Evolutionary conservation across 2,113 vertebrate species (phyloP).

Genomic region (Mesembrinibis cayennensis): DNA sequence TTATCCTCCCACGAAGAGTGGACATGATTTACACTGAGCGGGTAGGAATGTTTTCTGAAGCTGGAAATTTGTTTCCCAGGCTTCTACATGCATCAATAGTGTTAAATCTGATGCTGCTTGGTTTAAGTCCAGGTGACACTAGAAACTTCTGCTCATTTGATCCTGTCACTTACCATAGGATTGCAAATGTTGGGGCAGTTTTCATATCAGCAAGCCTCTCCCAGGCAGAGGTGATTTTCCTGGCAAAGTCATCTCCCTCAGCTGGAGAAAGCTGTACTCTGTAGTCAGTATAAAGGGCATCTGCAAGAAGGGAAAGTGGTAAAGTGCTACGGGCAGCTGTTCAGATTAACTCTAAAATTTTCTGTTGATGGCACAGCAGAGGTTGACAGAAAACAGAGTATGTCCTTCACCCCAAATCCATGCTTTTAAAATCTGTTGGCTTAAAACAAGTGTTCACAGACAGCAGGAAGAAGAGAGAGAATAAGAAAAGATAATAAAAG

Average conservation of each 20-base stretch:
- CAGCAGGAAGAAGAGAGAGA: background rate
- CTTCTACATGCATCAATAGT: background rate
- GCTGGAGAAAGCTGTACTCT: background rate
- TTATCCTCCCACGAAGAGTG: background rate
- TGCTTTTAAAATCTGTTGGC: background rate
- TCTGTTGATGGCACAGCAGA: background rate
- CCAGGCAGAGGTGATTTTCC: background rate
- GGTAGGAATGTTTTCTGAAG: background rate
- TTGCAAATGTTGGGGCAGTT: background rate
- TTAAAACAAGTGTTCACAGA: background rate
- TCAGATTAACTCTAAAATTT: background rate
- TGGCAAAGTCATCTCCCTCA: background rate
- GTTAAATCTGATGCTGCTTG: background rate
- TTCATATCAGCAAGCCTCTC: background rate
- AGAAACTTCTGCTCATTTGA: background rate
- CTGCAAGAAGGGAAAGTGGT: background rate
- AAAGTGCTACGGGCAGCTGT: background rate
- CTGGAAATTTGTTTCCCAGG: background rate
- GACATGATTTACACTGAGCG: background rate
- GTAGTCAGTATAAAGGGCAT: background rate
- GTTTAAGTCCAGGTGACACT: background rate
- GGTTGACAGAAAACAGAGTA: background rate
- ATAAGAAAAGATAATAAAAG: background rate
- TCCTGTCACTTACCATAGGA: background rate
- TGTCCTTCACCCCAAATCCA: background rate